These are phyloP conservation scores for Trematomus loennbergii DNA, from an alignment of 2,113 vertebrate genomes.

Conservation along the genomic window DNA sequence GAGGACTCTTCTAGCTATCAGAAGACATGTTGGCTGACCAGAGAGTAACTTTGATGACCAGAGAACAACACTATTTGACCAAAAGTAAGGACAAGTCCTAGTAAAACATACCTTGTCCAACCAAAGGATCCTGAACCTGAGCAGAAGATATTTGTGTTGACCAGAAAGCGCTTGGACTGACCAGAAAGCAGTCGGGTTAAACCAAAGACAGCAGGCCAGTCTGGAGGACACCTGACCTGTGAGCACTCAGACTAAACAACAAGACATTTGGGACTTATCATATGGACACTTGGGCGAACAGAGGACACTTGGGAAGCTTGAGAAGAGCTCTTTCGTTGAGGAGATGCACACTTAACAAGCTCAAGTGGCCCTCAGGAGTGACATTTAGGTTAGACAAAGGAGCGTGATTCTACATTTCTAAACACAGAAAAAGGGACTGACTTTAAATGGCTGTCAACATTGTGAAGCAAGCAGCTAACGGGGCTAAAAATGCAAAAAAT, in stretches of 20 bases:
- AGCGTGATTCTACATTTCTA: neutral
- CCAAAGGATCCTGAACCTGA: neutral
- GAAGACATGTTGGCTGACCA: neutral
- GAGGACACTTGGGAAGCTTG: neutral
- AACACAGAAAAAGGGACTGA: no score
- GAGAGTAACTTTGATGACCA: no score
- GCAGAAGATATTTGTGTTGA: no score
- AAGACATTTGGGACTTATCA: neutral
- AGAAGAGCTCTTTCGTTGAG: neutral
- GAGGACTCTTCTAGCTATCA: neutral
- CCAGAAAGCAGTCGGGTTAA: neutral
- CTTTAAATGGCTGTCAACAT: no score
- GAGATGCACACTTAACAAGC: neutral
- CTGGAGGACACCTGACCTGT: neutral
- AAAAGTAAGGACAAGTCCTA: neutral
- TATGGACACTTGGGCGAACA: neutral
- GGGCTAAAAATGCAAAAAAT: no score
- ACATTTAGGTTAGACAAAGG: neutral
- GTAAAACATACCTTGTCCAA: neutral
- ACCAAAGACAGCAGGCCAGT: neutral
- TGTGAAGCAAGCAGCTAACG: no score
- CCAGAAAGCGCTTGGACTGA: neutral
- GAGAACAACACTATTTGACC: no score
- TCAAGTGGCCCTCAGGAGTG: neutral
- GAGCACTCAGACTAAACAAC: accelerated